These are phyloP conservation scores for Brachyptera putata DNA, from an alignment of 2,888 invertebrate species.

Conservation along the genomic window DNA sequence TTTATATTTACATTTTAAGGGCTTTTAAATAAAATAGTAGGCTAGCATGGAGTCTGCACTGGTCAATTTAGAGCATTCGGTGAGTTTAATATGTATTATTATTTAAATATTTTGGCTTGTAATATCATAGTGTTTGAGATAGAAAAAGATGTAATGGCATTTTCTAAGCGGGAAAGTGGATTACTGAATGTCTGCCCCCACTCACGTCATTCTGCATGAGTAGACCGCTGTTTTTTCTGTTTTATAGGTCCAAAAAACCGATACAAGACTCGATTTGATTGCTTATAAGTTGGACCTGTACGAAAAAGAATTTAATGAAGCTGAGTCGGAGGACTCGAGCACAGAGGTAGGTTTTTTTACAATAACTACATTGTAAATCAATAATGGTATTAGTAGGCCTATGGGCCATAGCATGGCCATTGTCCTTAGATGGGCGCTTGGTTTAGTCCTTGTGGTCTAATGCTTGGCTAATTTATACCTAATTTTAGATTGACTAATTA, in stretches of 20 bases:
- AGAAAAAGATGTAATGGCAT: background rate
- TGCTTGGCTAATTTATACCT: too few relatives aligned
- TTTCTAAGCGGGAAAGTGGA: constrained; percentile 4
- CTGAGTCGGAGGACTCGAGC: constrained; percentile 47
- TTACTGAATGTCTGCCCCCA: constrained; percentile 6
- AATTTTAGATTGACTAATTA: too few relatives aligned
- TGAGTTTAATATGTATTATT: constrained; percentile 12
- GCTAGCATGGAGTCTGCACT: constrained; percentile 27
- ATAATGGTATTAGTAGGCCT: too few relatives aligned
- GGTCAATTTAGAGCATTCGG: constrained; percentile 21
- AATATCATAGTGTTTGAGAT: too few relatives aligned
- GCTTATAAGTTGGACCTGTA: constrained; percentile 70
- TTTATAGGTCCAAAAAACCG: constrained; percentile 66
- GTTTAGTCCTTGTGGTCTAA: too few relatives aligned
- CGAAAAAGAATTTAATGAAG: constrained; percentile 58
- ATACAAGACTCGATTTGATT: constrained; percentile 66
- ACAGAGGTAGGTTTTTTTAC: constrained; percentile 46
- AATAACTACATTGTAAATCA: too few relatives aligned
- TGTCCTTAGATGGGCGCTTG: too few relatives aligned
- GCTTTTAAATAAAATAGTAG: too few relatives aligned
- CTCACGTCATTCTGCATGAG: background rate
- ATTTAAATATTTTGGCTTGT: too few relatives aligned
- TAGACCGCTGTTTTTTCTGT: constrained; percentile 20
- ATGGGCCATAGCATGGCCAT: too few relatives aligned
- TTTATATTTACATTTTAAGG: too few relatives aligned